Evolutionary conservation across 2,888 invertebrate species (phyloP).

Genomic region (Orgyia antiqua): DNA sequence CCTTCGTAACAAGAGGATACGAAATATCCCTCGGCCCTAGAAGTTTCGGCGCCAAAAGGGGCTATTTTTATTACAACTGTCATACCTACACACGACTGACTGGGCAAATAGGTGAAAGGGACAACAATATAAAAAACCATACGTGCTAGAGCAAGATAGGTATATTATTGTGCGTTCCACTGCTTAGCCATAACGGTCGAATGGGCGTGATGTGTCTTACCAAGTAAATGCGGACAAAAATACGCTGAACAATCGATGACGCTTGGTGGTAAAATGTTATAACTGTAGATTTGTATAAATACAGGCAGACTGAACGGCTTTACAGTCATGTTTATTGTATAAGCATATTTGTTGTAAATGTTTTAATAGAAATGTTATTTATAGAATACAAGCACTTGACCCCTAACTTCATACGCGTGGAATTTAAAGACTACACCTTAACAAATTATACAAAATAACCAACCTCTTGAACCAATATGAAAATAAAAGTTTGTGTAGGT

Average conservation of each 20-base stretch:
- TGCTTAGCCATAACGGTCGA: conserved; percentile 77
- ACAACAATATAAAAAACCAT: conserved; percentile 51
- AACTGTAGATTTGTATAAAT: too few species aligned
- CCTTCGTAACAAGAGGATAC: conserved; percentile 61
- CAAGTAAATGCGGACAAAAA: conserved; percentile 76
- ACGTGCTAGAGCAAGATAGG: conserved; percentile 65
- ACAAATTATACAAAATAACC: too few species aligned
- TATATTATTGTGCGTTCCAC: conserved; percentile 68
- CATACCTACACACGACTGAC: conserved; percentile 73
- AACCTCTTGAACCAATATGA: too few species aligned
- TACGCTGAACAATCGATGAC: conserved; percentile 74
- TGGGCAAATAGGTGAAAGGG: conserved; percentile 70
- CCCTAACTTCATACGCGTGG: too few species aligned
- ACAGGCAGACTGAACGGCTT: too few species aligned
- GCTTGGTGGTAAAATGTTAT: conserved; percentile 47
- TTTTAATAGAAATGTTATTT: too few species aligned
- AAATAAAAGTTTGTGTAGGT: too few species aligned
- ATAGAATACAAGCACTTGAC: too few species aligned
- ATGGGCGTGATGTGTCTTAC: conserved; percentile 79
- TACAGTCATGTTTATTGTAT: too few species aligned
- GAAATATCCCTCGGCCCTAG: conserved; percentile 67
- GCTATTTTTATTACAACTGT: conserved; percentile 78
- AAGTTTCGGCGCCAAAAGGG: conserved; percentile 76
- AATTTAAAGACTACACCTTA: too few species aligned
- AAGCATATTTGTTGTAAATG: too few species aligned